Conservation (phyloP, 2,113 vertebrate species). For the Rhinoderma darwinii region DNA sequence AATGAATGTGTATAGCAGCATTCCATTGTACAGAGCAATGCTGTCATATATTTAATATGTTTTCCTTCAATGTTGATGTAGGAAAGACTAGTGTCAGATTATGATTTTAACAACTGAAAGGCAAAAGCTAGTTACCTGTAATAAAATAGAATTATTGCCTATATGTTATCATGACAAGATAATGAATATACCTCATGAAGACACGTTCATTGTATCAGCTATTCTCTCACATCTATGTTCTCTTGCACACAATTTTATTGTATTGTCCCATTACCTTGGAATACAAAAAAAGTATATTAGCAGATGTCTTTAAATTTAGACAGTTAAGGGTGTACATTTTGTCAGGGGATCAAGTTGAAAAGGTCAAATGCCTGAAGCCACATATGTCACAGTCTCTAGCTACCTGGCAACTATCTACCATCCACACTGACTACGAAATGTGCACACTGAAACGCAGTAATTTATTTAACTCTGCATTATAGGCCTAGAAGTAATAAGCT, state of each 20-base stretch:
- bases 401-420: conserved; percentile 52
- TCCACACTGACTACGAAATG: conserved; percentile 51
- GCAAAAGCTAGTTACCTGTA: conserved; percentile 45
- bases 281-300: conserved; percentile 57
- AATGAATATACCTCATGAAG: conserved; percentile 53
- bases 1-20: background rate
- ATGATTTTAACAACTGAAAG: conserved; percentile 39
- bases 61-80: conserved; percentile 21
- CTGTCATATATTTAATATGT: conserved; percentile 15
- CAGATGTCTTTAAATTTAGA: conserved; percentile 60
- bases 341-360: conserved; percentile 60
- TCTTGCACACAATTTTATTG: conserved; percentile 52
- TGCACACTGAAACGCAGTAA: conserved; percentile 37
- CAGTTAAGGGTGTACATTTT: conserved; percentile 59
- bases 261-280: conserved; percentile 51
- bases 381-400: conserved; percentile 57
- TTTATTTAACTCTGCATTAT: conserved; percentile 9
- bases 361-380: conserved; percentile 59
- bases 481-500: conserved; percentile 25
- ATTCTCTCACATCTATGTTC: conserved; percentile 28
- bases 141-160: conserved; percentile 48
- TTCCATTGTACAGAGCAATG: background rate
- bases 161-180: conserved; percentile 52
- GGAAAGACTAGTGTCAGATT: conserved; percentile 3
- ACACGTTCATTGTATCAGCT: conserved; percentile 29